Evolutionary conservation across 2,888 invertebrate genomes (phyloP).

Genomic region (Brenthis hecate): DNA sequence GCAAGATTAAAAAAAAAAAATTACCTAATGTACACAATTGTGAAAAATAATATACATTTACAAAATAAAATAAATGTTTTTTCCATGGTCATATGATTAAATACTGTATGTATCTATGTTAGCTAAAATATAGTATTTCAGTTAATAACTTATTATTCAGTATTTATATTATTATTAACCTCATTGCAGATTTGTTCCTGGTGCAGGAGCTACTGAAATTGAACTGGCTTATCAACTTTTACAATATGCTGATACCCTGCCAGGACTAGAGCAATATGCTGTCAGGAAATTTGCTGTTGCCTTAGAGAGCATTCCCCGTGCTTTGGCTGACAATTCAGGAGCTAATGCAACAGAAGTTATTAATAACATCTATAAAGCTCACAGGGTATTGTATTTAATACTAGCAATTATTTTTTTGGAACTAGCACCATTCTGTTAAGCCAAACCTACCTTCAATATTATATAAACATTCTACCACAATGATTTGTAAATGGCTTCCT

Average conservation of each 20-base stretch:
- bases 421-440: too few species aligned
- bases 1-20: too few species aligned
- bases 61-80: too few species aligned
- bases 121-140: too few species aligned
- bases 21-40: conserved; percentile 27
- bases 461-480: too few species aligned
- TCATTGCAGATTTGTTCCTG: conserved; percentile 87
- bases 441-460: too few species aligned
- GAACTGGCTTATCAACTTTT: conserved; percentile 94
- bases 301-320: conserved; percentile 94
- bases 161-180: conserved; percentile 22
- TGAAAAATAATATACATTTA: too few species aligned
- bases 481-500: too few species aligned
- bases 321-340: conserved; percentile 97
- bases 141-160: too few species aligned
- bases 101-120: too few species aligned
- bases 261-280: conserved; percentile 98
- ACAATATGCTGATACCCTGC: conserved; percentile 93
- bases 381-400: conserved; percentile 81
- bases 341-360: conserved; percentile 93
- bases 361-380: conserved; percentile 95
- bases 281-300: conserved; percentile 96
- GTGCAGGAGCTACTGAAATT: conserved; percentile 97
- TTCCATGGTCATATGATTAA: too few species aligned
- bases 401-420: too few species aligned